Percentiles rank a stretch among this genome's conserved stretches.
Evolutionary conservation across 1,140 invertebrate genomes (phyloP).

Genomic region (Drosophila pachea): DNA sequence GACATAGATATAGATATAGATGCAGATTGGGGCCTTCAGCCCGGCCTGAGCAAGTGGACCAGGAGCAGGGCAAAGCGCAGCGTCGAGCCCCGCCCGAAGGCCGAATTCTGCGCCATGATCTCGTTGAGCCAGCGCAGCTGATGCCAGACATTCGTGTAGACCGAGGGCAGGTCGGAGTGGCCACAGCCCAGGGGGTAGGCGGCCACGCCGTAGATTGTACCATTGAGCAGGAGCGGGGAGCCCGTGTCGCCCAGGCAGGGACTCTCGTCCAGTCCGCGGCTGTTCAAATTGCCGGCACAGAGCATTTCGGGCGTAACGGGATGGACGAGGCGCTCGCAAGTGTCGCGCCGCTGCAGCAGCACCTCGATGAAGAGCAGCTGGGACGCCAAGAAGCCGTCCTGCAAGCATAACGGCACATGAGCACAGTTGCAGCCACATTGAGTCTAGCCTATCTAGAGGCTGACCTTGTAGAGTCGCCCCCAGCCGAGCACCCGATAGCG

Average conservation of each 20-base stretch:
- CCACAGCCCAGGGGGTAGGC: slow-evolving; percentile 54
- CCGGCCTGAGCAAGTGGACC: too few relatives aligned
- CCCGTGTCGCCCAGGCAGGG: slow-evolving; percentile 55
- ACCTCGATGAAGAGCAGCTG: slow-evolving; percentile 43
- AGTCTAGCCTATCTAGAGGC: background rate
- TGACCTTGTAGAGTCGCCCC: slow-evolving; percentile 45
- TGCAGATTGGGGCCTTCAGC: too few relatives aligned
- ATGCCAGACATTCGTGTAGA: slow-evolving; percentile 50
- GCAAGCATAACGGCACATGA: background rate
- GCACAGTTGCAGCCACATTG: background rate
- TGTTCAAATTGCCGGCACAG: slow-evolving; percentile 48
- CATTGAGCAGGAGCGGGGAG: slow-evolving; percentile 30
- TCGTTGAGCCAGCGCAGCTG: slow-evolving; percentile 45
- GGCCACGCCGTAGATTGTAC: slow-evolving; percentile 49
- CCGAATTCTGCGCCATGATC: background rate
- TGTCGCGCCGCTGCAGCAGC: slow-evolving; percentile 2
- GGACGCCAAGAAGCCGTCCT: slow-evolving; percentile 44
- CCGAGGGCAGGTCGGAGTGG: slow-evolving; percentile 20
- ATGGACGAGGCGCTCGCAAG: slow-evolving; percentile 24
- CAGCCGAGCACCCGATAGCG: slow-evolving; percentile 52
- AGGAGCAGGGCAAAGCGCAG: too few relatives aligned
- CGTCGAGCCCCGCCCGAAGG: background rate
- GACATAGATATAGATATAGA: too few relatives aligned
- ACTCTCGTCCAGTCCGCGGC: slow-evolving; percentile 26
- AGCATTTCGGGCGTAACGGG: slow-evolving; percentile 49